Base-by-base conservation (phyloP, 2,113 vertebrate genomes). In the Pseudorectes ferrugineus region DNA sequence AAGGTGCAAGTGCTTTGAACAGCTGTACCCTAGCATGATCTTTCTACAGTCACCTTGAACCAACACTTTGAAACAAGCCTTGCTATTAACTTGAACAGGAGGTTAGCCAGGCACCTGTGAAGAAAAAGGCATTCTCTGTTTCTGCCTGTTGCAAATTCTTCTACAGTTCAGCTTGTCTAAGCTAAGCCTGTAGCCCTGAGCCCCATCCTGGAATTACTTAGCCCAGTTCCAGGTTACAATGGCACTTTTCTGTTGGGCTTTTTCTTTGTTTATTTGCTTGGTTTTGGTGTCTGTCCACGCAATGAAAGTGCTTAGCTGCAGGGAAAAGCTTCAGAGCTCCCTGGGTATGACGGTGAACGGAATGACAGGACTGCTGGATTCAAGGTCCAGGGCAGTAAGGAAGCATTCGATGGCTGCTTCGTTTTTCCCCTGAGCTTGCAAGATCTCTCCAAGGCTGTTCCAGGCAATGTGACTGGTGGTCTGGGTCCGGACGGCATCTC, bases 311-410 rank as follows among this genome's bases (percentile, higher is more conserved):
- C 89, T 86, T 7, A 82, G 75, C 33, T 75, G 84, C 42, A 52
- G 65, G 40, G 67, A 42, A 65, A 58, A 24, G 29, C 28, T 86
- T 99, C 97, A 99, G 33, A 99, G 99, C 96, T 99, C 98, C 71
- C 99, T 97, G 76, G 99, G 98, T 92, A 99, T 99, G 97, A 99
- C 96, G 40, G 98, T 98, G 98, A 99, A 99, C 0, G 99, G 99
- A 38, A 99, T 95, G 86, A 99, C 97, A 4, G 99, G 99, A 93
- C 98, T 99, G 98, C 98, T 99, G 92, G 99, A 98, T 97, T 99
- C 99, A 35, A 99, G 98, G 94, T 99, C 99, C 70, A 99, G 97
- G n/a, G 99, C 99, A 0, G 98, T 99, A 61, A 99, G 96, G 97
- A 99, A 99, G 96, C 99, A 99, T 73, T 99, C 99, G 0, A 98